Percentiles rank a stretch among this genome's conserved stretches.
phyloP scores from a whole-genome alignment of 2,113 vertebrate species.

The Heloderma charlesbogerti region DNA sequence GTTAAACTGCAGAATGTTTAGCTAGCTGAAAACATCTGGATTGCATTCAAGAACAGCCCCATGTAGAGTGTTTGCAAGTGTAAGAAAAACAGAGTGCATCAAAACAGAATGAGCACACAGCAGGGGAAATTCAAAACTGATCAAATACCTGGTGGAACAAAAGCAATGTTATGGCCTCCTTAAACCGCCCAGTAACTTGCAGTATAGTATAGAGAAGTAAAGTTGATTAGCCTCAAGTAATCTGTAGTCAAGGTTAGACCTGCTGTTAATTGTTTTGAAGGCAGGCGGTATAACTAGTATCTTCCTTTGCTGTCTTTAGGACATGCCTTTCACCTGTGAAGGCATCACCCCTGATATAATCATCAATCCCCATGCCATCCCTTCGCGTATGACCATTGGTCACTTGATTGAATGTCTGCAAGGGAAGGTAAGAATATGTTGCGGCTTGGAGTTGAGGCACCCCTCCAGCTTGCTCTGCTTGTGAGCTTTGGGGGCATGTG shows the following conservation, averaged over 20 bases:
- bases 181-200: neutral
- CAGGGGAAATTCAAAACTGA: neutral
- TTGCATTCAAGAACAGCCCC: neutral
- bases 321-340: slow-evolving; percentile 99
- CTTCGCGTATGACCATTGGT: slow-evolving; percentile 98
- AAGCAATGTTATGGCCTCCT: neutral
- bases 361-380: slow-evolving; percentile 98
- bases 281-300: neutral
- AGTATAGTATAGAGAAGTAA: neutral
- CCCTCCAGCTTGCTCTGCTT: neutral
- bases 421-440: slow-evolving; percentile 88
- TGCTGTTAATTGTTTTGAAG: neutral
- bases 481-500: neutral
- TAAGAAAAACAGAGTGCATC: neutral
- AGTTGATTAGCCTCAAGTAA: too few relatives aligned
- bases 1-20: neutral
- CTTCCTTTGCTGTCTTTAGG: slow-evolving; percentile 76
- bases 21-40: neutral
- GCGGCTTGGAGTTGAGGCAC: neutral
- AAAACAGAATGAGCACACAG: neutral
- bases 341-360: slow-evolving; percentile 99
- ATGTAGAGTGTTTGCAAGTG: neutral
- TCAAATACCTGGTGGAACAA: neutral
- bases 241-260: neutral
- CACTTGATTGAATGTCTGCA: slow-evolving; percentile 99